These are phyloP conservation scores for Cactoblastis cactorum DNA, from an alignment of 2,888 invertebrate species.

Conservation along the genomic window DNA sequence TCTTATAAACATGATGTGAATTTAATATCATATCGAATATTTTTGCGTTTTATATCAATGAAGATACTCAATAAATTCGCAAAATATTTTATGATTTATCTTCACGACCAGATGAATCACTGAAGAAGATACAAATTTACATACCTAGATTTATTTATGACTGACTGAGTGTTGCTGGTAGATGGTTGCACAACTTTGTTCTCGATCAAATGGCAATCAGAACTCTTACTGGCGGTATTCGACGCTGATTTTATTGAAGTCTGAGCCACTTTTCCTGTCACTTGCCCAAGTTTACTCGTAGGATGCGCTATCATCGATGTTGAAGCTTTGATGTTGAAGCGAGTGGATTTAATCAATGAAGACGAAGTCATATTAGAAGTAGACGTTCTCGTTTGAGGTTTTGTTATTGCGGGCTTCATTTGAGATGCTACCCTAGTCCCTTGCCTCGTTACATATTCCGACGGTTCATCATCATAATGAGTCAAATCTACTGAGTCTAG, in stretches of 20 bases:
- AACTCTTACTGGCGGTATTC: too few species aligned
- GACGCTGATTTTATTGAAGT: not conserved
- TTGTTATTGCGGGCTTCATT: too few species aligned
- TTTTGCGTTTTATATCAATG: not conserved
- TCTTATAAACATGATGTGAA: too few species aligned
- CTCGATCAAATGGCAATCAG: too few species aligned
- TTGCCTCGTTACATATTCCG: not conserved
- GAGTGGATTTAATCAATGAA: not conserved
- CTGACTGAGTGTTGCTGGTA: not conserved
- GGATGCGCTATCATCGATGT: not conserved
- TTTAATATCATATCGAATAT: too few species aligned
- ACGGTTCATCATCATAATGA: not conserved
- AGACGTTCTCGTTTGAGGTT: too few species aligned
- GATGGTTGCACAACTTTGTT: not conserved
- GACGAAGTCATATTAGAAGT: not conserved
- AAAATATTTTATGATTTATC: not conserved
- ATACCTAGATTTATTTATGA: not conserved
- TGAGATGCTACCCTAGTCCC: not conserved
- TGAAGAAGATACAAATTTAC: not conserved
- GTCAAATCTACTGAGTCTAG: conserved; percentile 16
- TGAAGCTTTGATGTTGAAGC: not conserved
- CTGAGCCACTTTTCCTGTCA: not conserved
- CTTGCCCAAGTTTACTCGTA: not conserved
- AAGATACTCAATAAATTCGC: too few species aligned
- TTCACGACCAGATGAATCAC: too few species aligned